Percentiles rank a stretch among this genome's conserved stretches.
Evolutionary conservation across 2,888 invertebrate genomes (phyloP).

Genomic region (Crioceris asparagi): DNA sequence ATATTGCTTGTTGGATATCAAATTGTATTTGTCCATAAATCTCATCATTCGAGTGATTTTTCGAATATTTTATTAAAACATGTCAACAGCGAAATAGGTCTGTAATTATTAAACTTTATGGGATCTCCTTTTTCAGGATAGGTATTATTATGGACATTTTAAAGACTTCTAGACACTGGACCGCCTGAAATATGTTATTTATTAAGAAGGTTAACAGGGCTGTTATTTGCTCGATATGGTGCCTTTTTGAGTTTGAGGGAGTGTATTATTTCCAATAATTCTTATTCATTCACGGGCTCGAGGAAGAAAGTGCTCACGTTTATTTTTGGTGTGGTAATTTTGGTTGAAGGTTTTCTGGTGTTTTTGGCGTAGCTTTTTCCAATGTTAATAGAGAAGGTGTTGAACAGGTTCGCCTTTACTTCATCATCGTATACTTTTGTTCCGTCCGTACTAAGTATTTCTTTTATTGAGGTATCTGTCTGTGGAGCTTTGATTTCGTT

Average conservation of each 20-base stretch:
- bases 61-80: slow-evolving; percentile 6
- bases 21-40: slow-evolving; percentile 4
- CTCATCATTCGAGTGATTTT: slow-evolving; percentile 3
- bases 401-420: background rate
- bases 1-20: slow-evolving; percentile 7
- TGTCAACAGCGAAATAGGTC: slow-evolving; percentile 7
- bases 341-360: background rate
- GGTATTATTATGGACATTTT: slow-evolving; percentile 5
- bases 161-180: background rate
- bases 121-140: slow-evolving; percentile 4
- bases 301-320: background rate
- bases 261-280: slow-evolving; percentile 13
- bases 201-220: slow-evolving; percentile 2
- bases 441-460: too few species aligned
- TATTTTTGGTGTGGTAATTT: background rate
- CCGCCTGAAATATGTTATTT: slow-evolving; percentile 1
- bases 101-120: slow-evolving; percentile 4
- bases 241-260: slow-evolving; percentile 5
- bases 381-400: background rate
- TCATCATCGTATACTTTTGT: too few species aligned
- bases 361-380: background rate
- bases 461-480: too few species aligned
- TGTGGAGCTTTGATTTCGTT: too few species aligned
- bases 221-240: background rate
- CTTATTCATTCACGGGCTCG: slow-evolving; percentile 10